A percentile compares a stretch with the other conserved stretches of the same genome.
Evolutionary conservation across 2,888 invertebrate species (phyloP).

Genomic region (Drosophila koepferae): DNA sequence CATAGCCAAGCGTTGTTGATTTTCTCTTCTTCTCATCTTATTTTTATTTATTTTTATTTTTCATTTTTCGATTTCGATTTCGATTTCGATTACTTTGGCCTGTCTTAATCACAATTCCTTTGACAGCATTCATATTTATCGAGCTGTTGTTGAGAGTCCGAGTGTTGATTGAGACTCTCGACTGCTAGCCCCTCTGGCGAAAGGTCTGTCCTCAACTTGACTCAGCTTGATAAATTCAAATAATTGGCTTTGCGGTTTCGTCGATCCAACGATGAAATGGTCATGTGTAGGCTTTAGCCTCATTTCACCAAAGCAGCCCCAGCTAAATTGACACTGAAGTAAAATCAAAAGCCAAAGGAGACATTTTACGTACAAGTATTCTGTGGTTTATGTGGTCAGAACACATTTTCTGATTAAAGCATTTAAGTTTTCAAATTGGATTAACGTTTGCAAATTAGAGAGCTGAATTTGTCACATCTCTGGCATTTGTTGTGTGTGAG

Average conservation of each 20-base stretch:
- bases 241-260: slow-evolving; percentile 58
- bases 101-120: slow-evolving; percentile 32
- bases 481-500: too few species aligned
- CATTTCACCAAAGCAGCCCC: slow-evolving; percentile 8
- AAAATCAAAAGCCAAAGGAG: slow-evolving; percentile 28
- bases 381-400: slow-evolving; percentile 61
- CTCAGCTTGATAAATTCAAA: slow-evolving; percentile 41
- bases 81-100: slow-evolving; percentile 27
- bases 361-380: slow-evolving; percentile 22
- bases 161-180: slow-evolving; percentile 26
- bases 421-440: slow-evolving; percentile 64
- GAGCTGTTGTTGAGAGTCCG: slow-evolving; percentile 16
- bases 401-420: slow-evolving; percentile 55
- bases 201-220: neutral
- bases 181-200: slow-evolving; percentile 11
- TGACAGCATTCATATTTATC: slow-evolving; percentile 21
- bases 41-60: neutral
- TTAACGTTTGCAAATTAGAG: slow-evolving; percentile 40
- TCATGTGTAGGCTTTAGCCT: neutral
- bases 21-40: slow-evolving; percentile 2
- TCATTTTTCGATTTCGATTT: neutral
- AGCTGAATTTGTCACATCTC: slow-evolving; percentile 2
- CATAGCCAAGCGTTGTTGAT: slow-evolving; percentile 7
- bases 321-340: slow-evolving; percentile 41
- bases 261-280: slow-evolving; percentile 12